Percentiles rank a stretch among this genome's conserved stretches.
phyloP scores from a whole-genome alignment of 2,113 vertebrate genomes.

The Elaphurus davidianus region DNA sequence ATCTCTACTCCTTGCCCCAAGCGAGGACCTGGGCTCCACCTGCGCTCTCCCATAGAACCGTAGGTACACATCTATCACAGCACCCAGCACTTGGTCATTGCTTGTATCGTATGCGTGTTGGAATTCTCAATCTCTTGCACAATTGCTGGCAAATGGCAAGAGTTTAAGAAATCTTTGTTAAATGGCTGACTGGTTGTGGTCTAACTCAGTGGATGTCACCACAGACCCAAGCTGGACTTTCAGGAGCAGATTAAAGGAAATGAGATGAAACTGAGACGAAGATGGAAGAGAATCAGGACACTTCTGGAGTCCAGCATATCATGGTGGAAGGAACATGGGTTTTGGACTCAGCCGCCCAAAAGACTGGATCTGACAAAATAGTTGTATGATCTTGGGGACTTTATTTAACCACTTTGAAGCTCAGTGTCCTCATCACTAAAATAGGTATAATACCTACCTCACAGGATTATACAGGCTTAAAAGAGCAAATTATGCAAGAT shows the following conservation, averaged over 20 bases:
- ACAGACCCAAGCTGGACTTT: neutral
- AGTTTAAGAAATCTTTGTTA: conserved; percentile 10
- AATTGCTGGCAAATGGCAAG: neutral
- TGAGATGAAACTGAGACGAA: neutral
- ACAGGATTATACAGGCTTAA: neutral
- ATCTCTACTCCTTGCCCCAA: neutral
- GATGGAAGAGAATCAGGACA: neutral
- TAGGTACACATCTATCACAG: too few species aligned
- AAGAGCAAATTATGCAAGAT: neutral
- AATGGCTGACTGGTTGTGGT: neutral
- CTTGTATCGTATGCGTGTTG: neutral
- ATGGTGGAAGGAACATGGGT: neutral
- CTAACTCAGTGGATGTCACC: neutral
- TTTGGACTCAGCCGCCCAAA: neutral
- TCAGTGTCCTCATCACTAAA: neutral
- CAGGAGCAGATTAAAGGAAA: neutral
- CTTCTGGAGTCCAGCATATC: neutral
- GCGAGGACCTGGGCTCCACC: neutral
- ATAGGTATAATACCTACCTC: neutral
- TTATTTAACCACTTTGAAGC: neutral
- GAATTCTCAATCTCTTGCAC: neutral
- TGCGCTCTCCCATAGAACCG: neutral
- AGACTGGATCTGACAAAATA: neutral
- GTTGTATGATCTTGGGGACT: neutral
- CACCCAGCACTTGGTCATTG: neutral